Evolutionary conservation across 53 echinoderm and acorn worm species (phyloP).

Genomic region (Astropecten irregularis): DNA sequence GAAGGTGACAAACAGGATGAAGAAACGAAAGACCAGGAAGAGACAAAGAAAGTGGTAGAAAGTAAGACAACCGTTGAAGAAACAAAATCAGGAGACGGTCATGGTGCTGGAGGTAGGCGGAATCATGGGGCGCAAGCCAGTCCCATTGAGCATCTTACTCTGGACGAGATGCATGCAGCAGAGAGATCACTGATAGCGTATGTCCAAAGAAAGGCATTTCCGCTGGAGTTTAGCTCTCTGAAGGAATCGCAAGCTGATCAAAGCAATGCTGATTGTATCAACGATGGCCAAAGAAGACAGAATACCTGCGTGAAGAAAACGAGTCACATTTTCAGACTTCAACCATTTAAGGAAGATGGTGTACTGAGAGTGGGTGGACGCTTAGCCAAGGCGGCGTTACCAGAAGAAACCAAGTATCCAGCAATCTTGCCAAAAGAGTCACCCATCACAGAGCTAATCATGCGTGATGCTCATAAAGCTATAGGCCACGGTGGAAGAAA

Average conservation of each 20-base stretch:
- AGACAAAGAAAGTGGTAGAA: neutral
- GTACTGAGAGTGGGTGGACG: slow-evolving; percentile 44
- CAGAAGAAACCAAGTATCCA: slow-evolving; percentile 27
- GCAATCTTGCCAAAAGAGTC: slow-evolving; percentile 14
- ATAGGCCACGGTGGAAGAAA: slow-evolving; percentile 41
- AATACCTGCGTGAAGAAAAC: slow-evolving; percentile 9
- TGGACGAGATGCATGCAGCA: slow-evolving; percentile 42
- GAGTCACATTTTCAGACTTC: slow-evolving; percentile 6
- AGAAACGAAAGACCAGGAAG: neutral
- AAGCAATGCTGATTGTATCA: neutral
- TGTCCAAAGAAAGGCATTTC: slow-evolving; percentile 45
- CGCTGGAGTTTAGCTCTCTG: slow-evolving; percentile 41
- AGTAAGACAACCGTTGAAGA: slow-evolving; percentile 4
- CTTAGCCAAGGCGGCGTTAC: slow-evolving; percentile 22
- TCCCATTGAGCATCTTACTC: slow-evolving; percentile 4
- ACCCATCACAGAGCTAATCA: slow-evolving; percentile 4
- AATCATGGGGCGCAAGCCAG: neutral
- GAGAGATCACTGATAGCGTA: slow-evolving; percentile 43
- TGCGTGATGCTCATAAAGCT: neutral
- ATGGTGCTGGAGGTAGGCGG: neutral
- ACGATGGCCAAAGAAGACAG: neutral
- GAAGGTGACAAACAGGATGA: neutral
- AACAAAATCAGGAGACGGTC: neutral
- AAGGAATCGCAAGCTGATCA: neutral
- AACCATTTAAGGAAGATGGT: slow-evolving; percentile 13